Base-by-base conservation (phyloP, 2,113 vertebrate genomes). In the Aramus guarauna region DNA sequence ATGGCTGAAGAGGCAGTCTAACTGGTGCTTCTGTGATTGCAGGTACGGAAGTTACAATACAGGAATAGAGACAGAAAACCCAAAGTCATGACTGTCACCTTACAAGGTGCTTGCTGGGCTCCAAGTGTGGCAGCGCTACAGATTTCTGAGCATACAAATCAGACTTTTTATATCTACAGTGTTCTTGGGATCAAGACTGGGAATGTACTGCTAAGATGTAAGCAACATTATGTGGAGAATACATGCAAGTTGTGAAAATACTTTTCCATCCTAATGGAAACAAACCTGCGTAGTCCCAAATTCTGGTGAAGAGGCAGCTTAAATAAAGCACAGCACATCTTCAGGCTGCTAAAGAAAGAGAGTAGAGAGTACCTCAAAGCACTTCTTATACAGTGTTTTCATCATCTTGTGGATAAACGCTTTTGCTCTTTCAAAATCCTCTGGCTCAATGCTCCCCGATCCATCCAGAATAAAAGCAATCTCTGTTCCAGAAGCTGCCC, bases 391-490 rank as follows among this genome's bases (percentile, higher is more conserved):
- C 88, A 98, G 90, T 2, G 79, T 98, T 41, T 29, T 90, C 97
- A 98, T 98, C 93, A 98, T 97, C 75, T 95, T 97, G 62, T 74
- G 90, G 58, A 98, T 98, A 91, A 99, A 99, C 8, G 97, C 86
- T 94, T 98, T 99, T 75, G 98, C 98, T 74, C 20, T 98, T 89
- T 98, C 47, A 92, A 99, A 99, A 85, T 99, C 98, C 1, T 59
- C 9, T 3, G 23, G 0, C 0, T 85, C 43, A 15, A 98, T 98
- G 94, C 98, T 98, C 50, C 98, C 97, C 23, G 98, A 99, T 60
- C 98, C 98, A 87, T 98, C 98, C 74, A 98, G 91, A 77, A 98
- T 67, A 39, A 98, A 97, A 53, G 98, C 98, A 15, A 98, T 98
- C 94, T 98, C 98, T 1, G 97, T 98, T 37, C 98, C 97, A 97